phyloP scores from a whole-genome alignment of 2,888 invertebrate genomes.

The Polyommatus icarus region DNA sequence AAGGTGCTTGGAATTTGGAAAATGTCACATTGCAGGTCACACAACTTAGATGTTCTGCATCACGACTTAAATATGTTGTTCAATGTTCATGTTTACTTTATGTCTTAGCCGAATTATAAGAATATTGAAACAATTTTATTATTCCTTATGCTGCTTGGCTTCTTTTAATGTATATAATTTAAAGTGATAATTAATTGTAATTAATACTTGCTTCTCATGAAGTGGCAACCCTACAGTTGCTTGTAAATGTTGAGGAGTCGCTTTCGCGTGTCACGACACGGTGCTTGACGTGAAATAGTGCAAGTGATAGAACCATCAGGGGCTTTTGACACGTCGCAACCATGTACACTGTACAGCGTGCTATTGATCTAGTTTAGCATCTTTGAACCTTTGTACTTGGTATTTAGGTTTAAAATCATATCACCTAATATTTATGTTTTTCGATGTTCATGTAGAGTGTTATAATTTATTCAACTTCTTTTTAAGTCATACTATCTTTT shows the following conservation, averaged over 20 bases:
- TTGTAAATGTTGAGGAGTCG: constrained; percentile 14
- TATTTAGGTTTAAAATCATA: neutral
- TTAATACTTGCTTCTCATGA: neutral
- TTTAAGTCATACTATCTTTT: neutral
- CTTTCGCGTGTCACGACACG: constrained; percentile 27
- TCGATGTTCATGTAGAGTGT: neutral
- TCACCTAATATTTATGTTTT: neutral
- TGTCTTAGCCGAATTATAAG: neutral
- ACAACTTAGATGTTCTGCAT: too few species aligned
- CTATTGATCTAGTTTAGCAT: neutral
- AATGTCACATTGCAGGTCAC: too few species aligned
- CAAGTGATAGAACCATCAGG: constrained; percentile 28
- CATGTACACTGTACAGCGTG: neutral
- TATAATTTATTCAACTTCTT: neutral
- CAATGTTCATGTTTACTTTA: too few species aligned
- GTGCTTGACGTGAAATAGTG: constrained; percentile 30
- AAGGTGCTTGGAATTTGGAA: too few species aligned
- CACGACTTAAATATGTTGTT: too few species aligned
- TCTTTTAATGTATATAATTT: neutral
- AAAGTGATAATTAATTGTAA: neutral
- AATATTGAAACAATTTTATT: neutral
- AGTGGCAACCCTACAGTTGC: constrained; percentile 13
- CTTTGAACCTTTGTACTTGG: neutral
- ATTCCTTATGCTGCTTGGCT: neutral
- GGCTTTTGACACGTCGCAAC: constrained; percentile 20